Evolutionary conservation across 1,140 invertebrate genomes (phyloP), one percentile per base, ranked within the genome.

Genomic region (Semibalanus balanoides): DNA sequence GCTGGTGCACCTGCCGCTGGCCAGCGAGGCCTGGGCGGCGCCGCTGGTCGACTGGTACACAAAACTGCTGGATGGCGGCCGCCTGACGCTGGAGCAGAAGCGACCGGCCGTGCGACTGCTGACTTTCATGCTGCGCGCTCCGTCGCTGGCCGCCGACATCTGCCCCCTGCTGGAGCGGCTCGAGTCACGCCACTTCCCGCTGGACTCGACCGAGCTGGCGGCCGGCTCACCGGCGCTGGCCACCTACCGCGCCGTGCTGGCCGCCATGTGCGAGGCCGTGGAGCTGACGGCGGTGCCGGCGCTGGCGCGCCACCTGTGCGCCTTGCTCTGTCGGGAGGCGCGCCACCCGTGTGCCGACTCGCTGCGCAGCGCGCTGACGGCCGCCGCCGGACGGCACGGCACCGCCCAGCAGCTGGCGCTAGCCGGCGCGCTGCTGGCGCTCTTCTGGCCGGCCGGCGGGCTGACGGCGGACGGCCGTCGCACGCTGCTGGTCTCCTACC

Each of bases 181-280:
- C 29, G 76, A 64, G 31, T 27, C 76, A n/a, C 76, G 77, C 43
- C 76, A 77, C 35, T 76, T 79, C 51, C 79, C 79, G 14, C 75
- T 78, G 22, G 69, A 77, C 70, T 79, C 79, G 30, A 31, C 75
- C 17, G 79, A 79, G 35, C 78, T 78, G 73, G 79, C 30, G 40
- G 73, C 14, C 74, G 76, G 35, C 77, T 77, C 75, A 75, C 74
- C 3, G 79, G 78, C 75, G 75, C 75, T 43, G 75, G 51, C 51
- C 51, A 64, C 51, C 51, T 64, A 64, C 51, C 51, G 51, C 14
- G 51, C 51, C 14, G 51, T 64, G 31, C 75, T 76, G 70, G 35
- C 43, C 14, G 25, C 35, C 30, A 40, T 76, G 9, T 31, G 71
- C 9, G 73, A 70, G 22, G 75, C 75, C 25, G 0, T 76, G 70